phyloP scores from a whole-genome alignment of 2,888 invertebrate genomes.

The Fragum sueziense region DNA sequence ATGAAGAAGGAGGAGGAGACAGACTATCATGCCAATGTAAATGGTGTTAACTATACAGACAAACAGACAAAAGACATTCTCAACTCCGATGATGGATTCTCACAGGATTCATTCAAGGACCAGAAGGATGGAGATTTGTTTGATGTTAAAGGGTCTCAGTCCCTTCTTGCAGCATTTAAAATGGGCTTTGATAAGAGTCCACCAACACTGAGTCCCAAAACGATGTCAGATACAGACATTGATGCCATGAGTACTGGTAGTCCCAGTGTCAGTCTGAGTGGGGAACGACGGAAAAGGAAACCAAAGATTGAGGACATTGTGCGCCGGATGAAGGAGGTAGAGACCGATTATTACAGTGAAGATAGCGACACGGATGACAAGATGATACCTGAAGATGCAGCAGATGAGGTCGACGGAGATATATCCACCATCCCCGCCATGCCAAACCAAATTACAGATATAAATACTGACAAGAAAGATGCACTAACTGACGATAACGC shows the following conservation, averaged over 20 bases:
- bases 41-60: constrained; percentile 35
- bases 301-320: constrained; percentile 78
- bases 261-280: constrained; percentile 55
- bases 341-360: constrained; percentile 69
- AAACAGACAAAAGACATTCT: constrained; percentile 27
- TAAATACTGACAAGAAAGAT: constrained; percentile 25
- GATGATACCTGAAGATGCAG: constrained; percentile 40
- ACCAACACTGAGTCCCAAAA: constrained; percentile 57
- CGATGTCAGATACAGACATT: constrained; percentile 59
- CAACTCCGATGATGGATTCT: constrained; percentile 4
- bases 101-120: constrained; percentile 16
- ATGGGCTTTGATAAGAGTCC: constrained; percentile 54
- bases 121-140: background rate
- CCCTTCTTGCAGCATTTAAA: constrained; percentile 53
- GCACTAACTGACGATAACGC: constrained; percentile 11
- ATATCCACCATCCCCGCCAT: constrained; percentile 46
- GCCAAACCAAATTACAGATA: constrained; percentile 38
- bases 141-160: constrained; percentile 19
- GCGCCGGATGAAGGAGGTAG: constrained; percentile 70
- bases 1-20: constrained; percentile 33
- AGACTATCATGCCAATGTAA: constrained; percentile 29
- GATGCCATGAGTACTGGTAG: constrained; percentile 57
- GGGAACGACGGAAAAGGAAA: constrained; percentile 70
- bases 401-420: constrained; percentile 70
- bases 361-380: constrained; percentile 66